Conservation (phyloP, 2,113 vertebrate species). For the Hydrolagus affinis region DNA sequence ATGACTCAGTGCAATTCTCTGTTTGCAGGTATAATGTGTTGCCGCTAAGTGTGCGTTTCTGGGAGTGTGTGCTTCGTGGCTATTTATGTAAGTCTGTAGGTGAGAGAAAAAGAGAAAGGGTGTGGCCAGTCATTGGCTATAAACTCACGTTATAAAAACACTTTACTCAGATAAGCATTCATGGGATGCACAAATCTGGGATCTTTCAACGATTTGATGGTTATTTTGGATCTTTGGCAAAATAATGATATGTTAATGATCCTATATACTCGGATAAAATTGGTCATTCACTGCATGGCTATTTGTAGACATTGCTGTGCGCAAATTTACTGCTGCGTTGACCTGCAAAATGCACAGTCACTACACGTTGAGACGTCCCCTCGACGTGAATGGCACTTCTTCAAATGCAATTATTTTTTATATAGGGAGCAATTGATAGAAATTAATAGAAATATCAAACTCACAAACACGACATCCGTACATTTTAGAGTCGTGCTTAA, state of each 20-base stretch:
- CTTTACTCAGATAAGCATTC: not conserved
- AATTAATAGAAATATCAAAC: not conserved
- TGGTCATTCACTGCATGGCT: too few species aligned
- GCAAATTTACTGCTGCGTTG: too few species aligned
- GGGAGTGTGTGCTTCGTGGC: not conserved
- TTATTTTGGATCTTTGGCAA: not conserved
- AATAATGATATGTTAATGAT: not conserved
- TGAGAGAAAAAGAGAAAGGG: not conserved
- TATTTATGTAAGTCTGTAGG: not conserved
- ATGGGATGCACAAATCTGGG: too few species aligned
- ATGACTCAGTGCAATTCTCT: not conserved
- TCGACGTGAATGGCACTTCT: too few species aligned
- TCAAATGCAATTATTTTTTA: too few species aligned
- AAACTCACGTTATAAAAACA: not conserved
- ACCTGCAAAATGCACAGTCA: too few species aligned
- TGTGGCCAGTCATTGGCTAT: not conserved
- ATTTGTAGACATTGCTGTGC: too few species aligned
- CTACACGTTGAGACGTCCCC: too few species aligned
- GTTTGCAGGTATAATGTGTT: not conserved
- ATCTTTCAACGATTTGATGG: too few species aligned
- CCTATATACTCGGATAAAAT: too few species aligned
- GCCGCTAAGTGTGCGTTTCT: not conserved
- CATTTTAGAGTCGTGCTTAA: not conserved
- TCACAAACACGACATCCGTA: too few species aligned
- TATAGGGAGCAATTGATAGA: not conserved